A percentile compares a stretch with the other conserved stretches of the same genome.
Evolutionary conservation across 2,888 invertebrate genomes (phyloP).

Genomic region (Oscheius onirici): DNA sequence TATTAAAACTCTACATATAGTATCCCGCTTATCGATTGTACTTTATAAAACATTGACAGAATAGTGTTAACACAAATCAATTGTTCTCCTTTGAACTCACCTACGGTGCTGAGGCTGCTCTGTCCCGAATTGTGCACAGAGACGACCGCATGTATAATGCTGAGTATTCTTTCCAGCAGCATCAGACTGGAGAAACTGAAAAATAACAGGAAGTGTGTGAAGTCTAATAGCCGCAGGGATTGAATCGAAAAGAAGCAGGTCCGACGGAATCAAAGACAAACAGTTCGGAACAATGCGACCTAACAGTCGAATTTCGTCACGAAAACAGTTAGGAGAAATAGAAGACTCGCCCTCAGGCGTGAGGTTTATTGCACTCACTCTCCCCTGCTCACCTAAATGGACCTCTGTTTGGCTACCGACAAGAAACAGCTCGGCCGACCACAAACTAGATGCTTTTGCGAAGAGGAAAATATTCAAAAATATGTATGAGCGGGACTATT

Average conservation of each 20-base stretch:
- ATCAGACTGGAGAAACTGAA: background rate
- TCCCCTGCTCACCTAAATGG: conserved; percentile 29
- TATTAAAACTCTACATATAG: too few relatives aligned
- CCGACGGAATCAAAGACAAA: conserved; percentile 28
- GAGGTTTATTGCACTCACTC: conserved; percentile 1
- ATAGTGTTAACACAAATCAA: too few relatives aligned
- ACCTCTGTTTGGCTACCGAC: conserved; percentile 25
- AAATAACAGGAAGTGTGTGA: conserved; percentile 8
- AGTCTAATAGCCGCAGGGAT: background rate
- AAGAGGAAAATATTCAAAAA: too few relatives aligned
- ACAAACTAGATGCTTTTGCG: background rate
- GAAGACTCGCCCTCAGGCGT: conserved; percentile 3
- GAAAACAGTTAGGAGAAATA: conserved; percentile 21
- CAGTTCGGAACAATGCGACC: conserved; percentile 24
- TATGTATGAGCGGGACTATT: too few relatives aligned
- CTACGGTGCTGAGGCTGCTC: background rate
- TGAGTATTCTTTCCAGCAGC: conserved; percentile 10
- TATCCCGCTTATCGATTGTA: too few relatives aligned
- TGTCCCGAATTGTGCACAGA: conserved; percentile 2
- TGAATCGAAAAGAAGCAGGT: conserved; percentile 16
- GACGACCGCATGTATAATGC: conserved; percentile 22
- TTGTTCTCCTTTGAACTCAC: background rate
- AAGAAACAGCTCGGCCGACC: conserved; percentile 21
- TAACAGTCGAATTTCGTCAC: conserved; percentile 26
- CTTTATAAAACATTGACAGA: too few relatives aligned